Conservation (phyloP, 2,113 vertebrate species). For the Nothocercus nigrocapillus region DNA sequence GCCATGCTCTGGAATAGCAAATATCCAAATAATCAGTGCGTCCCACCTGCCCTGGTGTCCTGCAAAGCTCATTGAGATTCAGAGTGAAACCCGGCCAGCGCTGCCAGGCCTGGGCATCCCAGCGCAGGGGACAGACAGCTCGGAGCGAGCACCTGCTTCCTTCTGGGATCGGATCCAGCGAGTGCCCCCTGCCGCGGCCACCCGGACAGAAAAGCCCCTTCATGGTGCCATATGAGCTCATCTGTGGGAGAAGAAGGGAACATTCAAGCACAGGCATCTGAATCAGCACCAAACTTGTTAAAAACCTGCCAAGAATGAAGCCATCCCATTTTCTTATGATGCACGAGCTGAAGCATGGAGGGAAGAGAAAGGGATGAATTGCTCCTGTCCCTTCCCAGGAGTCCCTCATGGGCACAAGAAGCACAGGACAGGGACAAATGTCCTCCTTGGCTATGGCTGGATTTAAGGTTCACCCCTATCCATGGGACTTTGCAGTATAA, state of each 20-base stretch:
- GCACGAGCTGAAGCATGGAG: background rate
- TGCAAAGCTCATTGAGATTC: background rate
- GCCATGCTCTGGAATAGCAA: background rate
- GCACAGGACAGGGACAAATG: background rate
- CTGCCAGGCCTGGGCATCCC: background rate
- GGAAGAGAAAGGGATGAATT: background rate
- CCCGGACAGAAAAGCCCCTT: background rate
- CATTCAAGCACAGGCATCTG: background rate
- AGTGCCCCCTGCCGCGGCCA: accelerated
- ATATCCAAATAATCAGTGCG: background rate
- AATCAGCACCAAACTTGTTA: background rate
- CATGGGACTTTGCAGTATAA: background rate
- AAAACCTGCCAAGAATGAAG: background rate
- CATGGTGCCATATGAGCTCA: background rate
- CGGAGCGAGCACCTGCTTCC: conserved; percentile 48
- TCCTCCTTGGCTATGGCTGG: background rate
- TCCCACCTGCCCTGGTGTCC: conserved; percentile 1
- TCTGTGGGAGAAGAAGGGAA: background rate
- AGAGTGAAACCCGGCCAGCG: background rate
- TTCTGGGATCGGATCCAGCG: background rate
- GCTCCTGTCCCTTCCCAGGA: background rate
- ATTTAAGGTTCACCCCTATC: background rate
- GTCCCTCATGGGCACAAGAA: background rate
- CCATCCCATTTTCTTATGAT: background rate
- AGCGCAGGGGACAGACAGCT: accelerated